Conservation (phyloP, 2,797 vertebrate species). For the Peromyscus aztecus region DNA sequence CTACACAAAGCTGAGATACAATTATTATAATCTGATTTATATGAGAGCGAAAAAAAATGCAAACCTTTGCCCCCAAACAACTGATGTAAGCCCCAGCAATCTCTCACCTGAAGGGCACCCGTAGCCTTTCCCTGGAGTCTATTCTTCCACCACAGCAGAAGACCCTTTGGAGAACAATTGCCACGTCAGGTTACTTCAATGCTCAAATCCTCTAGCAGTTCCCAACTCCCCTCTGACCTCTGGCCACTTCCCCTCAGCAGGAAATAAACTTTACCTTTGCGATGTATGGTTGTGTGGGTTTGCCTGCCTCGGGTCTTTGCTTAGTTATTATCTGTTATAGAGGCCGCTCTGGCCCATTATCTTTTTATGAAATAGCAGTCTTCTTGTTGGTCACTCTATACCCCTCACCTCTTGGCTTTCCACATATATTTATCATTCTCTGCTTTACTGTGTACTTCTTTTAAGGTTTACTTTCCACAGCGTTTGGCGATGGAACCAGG, state of each 20-base stretch:
- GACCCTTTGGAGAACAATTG: neutral
- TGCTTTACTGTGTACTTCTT: neutral
- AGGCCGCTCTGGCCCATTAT: neutral
- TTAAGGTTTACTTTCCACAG: neutral
- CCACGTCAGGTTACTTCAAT: neutral
- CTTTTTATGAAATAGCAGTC: constrained; percentile 43
- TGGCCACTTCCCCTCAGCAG: neutral
- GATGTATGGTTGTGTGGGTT: neutral
- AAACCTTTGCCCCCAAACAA: constrained; percentile 1
- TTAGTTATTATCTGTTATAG: neutral
- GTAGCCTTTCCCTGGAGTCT: neutral
- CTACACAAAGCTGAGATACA: neutral
- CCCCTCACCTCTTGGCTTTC: constrained; percentile 8
- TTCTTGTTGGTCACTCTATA: neutral
- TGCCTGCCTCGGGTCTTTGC: constrained; percentile 5
- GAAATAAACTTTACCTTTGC: neutral
- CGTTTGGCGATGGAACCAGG: neutral
- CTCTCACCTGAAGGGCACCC: neutral
- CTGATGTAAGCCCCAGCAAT: neutral
- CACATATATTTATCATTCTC: neutral
- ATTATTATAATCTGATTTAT: constrained; percentile 59
- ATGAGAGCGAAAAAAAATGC: neutral
- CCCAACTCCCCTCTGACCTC: neutral
- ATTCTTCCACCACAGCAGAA: neutral
- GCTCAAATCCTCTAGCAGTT: neutral